A percentile compares a stretch with the other conserved stretches of the same genome.
These are phyloP conservation scores for Lepidochrysops patricia DNA, from an alignment of 2,888 invertebrate species.

Conservation along the genomic window DNA sequence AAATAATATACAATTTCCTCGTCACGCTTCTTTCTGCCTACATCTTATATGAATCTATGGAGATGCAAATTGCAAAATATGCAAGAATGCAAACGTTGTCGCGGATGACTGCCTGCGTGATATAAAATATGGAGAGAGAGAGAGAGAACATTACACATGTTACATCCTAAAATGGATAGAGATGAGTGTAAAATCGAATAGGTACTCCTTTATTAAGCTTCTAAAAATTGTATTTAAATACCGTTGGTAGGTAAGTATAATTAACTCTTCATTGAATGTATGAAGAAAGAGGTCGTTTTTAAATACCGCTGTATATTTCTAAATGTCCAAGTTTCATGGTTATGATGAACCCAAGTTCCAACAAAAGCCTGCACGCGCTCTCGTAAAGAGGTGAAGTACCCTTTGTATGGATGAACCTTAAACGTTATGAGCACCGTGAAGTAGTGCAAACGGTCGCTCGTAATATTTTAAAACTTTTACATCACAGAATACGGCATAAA, in stretches of 20 bases:
- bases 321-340: neutral
- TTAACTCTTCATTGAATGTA: too few relatives aligned
- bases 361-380: neutral
- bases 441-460: neutral
- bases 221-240: too few relatives aligned
- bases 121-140: neutral
- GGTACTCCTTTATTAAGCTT: too few relatives aligned
- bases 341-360: neutral
- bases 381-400: neutral
- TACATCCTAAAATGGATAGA: neutral
- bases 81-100: neutral
- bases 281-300: too few relatives aligned
- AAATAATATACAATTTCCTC: neutral
- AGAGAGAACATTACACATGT: neutral
- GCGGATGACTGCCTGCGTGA: neutral
- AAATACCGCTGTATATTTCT: too few relatives aligned
- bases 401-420: neutral
- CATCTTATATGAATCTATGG: neutral
- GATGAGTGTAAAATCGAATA: too few relatives aligned
- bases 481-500: too few relatives aligned
- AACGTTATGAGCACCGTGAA: neutral
- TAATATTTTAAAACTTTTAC: neutral
- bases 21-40: neutral
- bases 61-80: neutral
- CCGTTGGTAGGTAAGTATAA: too few relatives aligned